Conservation (phyloP, 1,140 invertebrate species). For the Cyphomyrmex costatus region DNA sequence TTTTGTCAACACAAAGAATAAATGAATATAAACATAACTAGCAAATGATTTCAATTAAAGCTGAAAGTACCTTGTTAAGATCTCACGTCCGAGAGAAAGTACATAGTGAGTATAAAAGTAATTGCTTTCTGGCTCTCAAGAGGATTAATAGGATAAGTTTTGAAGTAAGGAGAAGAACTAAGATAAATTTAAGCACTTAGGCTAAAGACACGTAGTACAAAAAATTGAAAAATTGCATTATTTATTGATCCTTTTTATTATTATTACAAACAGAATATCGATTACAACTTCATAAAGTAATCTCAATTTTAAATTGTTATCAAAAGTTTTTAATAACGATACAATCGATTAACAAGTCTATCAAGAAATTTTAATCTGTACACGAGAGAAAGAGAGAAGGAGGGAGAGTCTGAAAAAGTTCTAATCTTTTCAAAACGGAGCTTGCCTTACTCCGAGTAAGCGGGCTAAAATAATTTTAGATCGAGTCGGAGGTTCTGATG, state of each 20-base stretch:
- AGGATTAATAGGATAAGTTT: conserved; percentile 59
- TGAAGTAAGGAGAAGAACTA: neutral
- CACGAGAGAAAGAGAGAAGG: neutral
- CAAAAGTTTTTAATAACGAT: neutral
- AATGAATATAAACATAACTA: conserved; percentile 15
- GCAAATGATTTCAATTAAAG: conserved; percentile 47
- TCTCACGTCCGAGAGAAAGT: neutral
- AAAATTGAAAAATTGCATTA: neutral
- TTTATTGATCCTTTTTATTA: neutral
- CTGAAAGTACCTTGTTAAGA: conserved; percentile 27
- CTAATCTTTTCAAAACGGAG: neutral
- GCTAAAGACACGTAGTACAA: neutral
- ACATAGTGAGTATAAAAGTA: conserved; percentile 31
- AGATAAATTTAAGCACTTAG: conserved; percentile 24
- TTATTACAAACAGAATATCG: neutral
- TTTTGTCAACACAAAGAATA: conserved; percentile 9
- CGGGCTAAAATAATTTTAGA: conserved; percentile 36
- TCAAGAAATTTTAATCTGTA: neutral
- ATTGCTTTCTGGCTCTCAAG: conserved; percentile 29
- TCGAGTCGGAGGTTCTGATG: conserved; percentile 12
- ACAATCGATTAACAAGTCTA: neutral
- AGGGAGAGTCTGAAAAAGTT: neutral
- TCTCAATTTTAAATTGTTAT: neutral
- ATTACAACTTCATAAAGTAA: neutral
- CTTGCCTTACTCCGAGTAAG: neutral